Evolutionary conservation across 2,888 invertebrate genomes (phyloP).

Genomic region (Nemoura dubitans): DNA sequence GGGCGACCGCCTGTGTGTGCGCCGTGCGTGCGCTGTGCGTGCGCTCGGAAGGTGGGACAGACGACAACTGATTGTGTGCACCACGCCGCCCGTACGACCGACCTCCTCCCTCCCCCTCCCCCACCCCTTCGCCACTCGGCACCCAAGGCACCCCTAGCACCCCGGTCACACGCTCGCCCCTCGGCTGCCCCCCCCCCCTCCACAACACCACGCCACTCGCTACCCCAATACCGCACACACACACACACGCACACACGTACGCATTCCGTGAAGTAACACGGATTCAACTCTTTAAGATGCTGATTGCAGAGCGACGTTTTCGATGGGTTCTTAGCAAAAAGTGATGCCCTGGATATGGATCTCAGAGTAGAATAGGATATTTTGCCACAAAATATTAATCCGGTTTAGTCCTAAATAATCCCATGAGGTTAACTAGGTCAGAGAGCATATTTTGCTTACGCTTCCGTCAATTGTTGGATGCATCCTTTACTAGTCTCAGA

Average conservation of each 20-base stretch:
- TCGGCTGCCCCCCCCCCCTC: conserved; percentile 18
- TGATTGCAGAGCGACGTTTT: too few relatives aligned
- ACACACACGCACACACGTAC: background rate
- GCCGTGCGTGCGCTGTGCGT: conserved; percentile 55
- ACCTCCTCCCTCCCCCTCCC: conserved; percentile 17
- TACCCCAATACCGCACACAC: background rate
- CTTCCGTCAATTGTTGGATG: too few relatives aligned
- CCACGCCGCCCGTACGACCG: conserved; percentile 19
- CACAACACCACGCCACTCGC: background rate
- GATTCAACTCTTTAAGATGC: too few relatives aligned
- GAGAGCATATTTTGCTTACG: too few relatives aligned
- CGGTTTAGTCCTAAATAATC: too few relatives aligned
- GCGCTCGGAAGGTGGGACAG: conserved; percentile 49
- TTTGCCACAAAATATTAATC: too few relatives aligned
- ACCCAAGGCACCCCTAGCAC: conserved; percentile 13
- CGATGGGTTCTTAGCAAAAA: too few relatives aligned
- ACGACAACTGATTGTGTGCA: conserved; percentile 41
- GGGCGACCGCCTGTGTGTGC: conserved; percentile 60
- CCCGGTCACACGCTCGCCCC: conserved; percentile 40
- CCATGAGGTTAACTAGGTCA: too few relatives aligned
- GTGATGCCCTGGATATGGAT: too few relatives aligned
- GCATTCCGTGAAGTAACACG: background rate
- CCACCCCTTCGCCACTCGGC: background rate
- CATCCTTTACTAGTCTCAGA: too few relatives aligned
- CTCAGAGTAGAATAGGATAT: too few relatives aligned